Conservation (phyloP, 2,113 vertebrate genomes). For the Montifringilla adamsi region DNA sequence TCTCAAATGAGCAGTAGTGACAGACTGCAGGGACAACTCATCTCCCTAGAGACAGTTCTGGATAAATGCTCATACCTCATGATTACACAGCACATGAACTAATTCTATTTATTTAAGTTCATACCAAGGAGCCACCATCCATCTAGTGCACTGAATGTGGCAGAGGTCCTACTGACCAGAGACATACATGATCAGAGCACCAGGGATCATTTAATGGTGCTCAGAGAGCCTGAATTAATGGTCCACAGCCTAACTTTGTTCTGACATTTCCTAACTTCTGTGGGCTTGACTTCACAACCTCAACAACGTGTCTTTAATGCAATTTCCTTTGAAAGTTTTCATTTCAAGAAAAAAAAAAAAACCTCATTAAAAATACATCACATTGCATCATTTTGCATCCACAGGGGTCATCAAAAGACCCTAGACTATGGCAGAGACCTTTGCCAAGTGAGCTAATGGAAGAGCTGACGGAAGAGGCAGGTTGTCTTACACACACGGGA, state of each 20-base stretch:
- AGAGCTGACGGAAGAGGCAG: neutral
- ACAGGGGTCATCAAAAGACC: neutral
- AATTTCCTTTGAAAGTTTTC: neutral
- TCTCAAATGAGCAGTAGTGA: neutral
- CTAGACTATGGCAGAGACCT: neutral
- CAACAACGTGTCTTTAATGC: neutral
- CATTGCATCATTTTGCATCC: neutral
- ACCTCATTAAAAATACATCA: slow-evolving; percentile 13
- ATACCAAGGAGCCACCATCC: neutral
- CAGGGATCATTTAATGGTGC: neutral
- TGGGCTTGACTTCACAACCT: slow-evolving; percentile 4
- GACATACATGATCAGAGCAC: neutral
- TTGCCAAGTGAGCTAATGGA: slow-evolving; percentile 12
- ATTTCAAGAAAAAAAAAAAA: neutral
- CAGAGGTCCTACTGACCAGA: neutral
- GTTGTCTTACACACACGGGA: neutral
- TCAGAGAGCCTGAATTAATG: neutral
- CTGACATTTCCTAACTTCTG: neutral
- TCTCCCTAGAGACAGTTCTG: neutral
- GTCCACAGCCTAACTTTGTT: neutral
- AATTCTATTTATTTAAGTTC: neutral
- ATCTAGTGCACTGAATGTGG: neutral
- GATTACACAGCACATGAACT: neutral
- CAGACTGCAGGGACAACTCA: neutral
- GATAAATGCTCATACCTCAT: neutral